These are phyloP conservation scores for Vanessa cardui DNA, from an alignment of 2,888 invertebrate species.

Conservation along the genomic window DNA sequence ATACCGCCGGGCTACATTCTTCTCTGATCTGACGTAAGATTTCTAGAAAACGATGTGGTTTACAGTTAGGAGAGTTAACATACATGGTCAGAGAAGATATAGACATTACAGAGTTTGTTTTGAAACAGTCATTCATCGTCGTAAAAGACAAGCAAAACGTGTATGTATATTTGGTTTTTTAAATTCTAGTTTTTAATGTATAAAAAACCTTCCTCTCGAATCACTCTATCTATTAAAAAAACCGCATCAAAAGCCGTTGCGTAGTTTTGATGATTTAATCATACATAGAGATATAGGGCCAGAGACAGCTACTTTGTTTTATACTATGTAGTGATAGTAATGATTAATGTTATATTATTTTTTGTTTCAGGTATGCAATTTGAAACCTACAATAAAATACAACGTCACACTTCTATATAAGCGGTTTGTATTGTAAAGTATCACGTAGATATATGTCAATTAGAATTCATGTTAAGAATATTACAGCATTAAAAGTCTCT, in stretches of 20 bases:
- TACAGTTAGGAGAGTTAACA: constrained; percentile 1
- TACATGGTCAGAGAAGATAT: no score
- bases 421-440: neutral
- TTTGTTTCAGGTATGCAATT: constrained; percentile 30
- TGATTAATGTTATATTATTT: no score
- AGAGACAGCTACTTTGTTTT: no score
- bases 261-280: no score
- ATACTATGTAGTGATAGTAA: no score
- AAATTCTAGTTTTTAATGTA: no score
- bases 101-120: no score
- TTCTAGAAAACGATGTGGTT: constrained; percentile 16
- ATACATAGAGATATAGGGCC: no score
- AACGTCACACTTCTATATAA: neutral
- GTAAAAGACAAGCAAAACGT: neutral
- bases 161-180: neutral
- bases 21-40: constrained; percentile 38
- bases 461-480: neutral
- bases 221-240: no score
- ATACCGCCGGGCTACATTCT: constrained; percentile 51
- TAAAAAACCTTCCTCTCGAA: no score
- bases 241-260: no score
- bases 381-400: neutral
- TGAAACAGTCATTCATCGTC: constrained; percentile 3
- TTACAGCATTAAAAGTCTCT: constrained; percentile 25
- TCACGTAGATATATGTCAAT: neutral